phyloP scores from a whole-genome alignment of 2,113 vertebrate genomes.

The Chascanopsetta lugubris region DNA sequence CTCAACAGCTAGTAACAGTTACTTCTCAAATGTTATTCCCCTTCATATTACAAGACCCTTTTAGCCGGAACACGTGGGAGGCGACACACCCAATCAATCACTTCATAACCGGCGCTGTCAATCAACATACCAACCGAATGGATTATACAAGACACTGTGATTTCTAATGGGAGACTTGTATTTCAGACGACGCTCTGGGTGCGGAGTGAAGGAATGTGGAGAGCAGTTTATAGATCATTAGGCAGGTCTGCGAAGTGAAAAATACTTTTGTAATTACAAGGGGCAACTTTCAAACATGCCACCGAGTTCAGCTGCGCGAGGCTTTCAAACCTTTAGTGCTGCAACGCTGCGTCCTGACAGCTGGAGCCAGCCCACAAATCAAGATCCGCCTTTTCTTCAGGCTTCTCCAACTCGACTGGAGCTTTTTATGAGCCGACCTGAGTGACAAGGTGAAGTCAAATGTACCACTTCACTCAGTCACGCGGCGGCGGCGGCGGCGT shows the following conservation, averaged over 20 bases:
- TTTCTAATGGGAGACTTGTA: no score
- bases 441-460: slow-evolving; percentile 39
- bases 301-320: neutral
- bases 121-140: no score
- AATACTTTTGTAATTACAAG: neutral
- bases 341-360: slow-evolving; percentile 4
- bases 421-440: slow-evolving; percentile 17
- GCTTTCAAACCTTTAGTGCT: slow-evolving; percentile 2
- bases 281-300: neutral
- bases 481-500: no score
- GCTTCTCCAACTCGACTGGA: slow-evolving; percentile 9
- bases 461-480: slow-evolving; percentile 27
- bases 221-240: neutral
- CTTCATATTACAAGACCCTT: no score
- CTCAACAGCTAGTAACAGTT: no score
- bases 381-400: slow-evolving; percentile 1
- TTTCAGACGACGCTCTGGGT: no score
- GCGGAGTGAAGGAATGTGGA: neutral
- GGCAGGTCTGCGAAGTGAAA: neutral
- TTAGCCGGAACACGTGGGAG: no score
- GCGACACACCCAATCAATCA: no score
- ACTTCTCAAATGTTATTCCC: no score
- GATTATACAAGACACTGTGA: no score
- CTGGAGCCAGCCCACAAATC: slow-evolving; percentile 13
- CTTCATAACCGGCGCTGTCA: no score